These are phyloP conservation scores for Conus ventricosus DNA, from an alignment of 1,140 invertebrate species.

Conservation along the genomic window DNA sequence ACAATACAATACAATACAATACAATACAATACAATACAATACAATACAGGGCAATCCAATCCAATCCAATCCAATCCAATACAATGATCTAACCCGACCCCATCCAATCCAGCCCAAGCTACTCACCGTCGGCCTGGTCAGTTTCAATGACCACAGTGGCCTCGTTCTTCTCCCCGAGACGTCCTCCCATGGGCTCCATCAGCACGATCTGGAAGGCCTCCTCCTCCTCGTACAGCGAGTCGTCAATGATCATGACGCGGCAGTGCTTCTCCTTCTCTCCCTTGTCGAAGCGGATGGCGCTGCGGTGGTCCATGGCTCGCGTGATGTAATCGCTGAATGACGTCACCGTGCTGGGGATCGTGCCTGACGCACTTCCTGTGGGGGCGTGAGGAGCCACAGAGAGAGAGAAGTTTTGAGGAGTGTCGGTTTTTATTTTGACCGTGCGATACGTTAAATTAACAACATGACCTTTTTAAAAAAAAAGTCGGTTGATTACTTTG, in stretches of 20 bases:
- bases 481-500: not conserved
- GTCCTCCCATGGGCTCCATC: slow-evolving; percentile 69
- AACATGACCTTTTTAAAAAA: not conserved
- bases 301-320: slow-evolving; percentile 67
- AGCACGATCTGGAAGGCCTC: slow-evolving; percentile 73
- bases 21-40: not conserved
- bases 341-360: slow-evolving; percentile 63
- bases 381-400: not conserved
- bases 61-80: too few species aligned
- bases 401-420: not conserved
- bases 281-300: slow-evolving; percentile 71
- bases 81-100: too few species aligned
- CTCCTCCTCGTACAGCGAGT: slow-evolving; percentile 73
- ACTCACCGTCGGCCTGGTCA: slow-evolving; percentile 72
- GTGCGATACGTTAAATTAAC: too few species aligned
- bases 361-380: slow-evolving; percentile 71
- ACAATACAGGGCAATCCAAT: too few species aligned
- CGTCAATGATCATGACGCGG: slow-evolving; percentile 74
- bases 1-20: not conserved
- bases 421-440: too few species aligned
- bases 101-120: too few species aligned
- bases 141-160: slow-evolving; percentile 67
- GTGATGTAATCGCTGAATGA: slow-evolving; percentile 75
- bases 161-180: slow-evolving; percentile 57
- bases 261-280: slow-evolving; percentile 70